Evolutionary conservation across 2,888 invertebrate genomes (phyloP).

Genomic region (Cabera pusaria): DNA sequence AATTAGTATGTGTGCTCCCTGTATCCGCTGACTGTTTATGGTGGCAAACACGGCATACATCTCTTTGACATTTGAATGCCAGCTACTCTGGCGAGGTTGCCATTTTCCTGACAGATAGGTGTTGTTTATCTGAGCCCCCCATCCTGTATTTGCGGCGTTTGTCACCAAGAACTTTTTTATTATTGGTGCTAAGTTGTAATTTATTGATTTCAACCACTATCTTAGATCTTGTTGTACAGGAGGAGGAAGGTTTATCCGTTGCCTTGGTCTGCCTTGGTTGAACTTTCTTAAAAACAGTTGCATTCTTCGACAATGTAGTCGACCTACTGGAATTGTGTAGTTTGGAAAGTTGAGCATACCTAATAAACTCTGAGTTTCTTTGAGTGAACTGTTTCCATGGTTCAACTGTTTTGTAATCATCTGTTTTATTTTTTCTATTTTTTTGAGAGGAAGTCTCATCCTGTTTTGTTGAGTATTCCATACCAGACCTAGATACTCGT

Average conservation of each 20-base stretch:
- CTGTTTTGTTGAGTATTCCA: not conserved
- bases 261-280: constrained; percentile 11
- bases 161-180: not conserved
- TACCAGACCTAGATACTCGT: constrained; percentile 18
- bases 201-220: not conserved
- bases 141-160: not conserved
- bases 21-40: constrained; percentile 1
- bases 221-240: constrained; percentile 15
- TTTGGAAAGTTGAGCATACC: constrained; percentile 30
- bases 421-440: too few relatives aligned
- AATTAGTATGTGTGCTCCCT: not conserved
- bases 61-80: too few relatives aligned
- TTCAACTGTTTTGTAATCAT: not conserved
- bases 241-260: constrained; percentile 14
- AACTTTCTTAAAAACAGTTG: constrained; percentile 23
- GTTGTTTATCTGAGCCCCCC: not conserved
- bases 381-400: constrained; percentile 5
- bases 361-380: constrained; percentile 18
- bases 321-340: too few relatives aligned
- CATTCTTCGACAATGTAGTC: constrained; percentile 22
- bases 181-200: too few relatives aligned
- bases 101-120: too few relatives aligned
- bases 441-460: too few relatives aligned
- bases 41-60: not conserved
- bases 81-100: too few relatives aligned